These are phyloP conservation scores for Falco punctatus DNA, from an alignment of 2,113 vertebrate genomes.

Conservation along the genomic window DNA sequence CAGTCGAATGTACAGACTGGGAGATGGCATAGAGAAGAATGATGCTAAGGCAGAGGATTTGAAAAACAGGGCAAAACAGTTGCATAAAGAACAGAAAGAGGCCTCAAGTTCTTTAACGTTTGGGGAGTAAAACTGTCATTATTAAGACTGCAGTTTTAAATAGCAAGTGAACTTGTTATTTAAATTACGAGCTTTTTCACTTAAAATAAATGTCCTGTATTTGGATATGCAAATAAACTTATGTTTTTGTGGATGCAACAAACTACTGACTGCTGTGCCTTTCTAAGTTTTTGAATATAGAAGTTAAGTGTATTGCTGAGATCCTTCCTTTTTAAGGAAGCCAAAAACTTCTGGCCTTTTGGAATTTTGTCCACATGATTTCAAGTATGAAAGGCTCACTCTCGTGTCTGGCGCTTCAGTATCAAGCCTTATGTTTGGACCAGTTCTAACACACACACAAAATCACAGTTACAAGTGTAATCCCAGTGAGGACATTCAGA, in stretches of 20 bases:
- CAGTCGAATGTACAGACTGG: slow-evolving; percentile 94
- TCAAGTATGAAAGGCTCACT: neutral
- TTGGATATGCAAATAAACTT: slow-evolving; percentile 45
- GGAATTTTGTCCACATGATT: neutral
- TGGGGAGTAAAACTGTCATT: slow-evolving; percentile 63
- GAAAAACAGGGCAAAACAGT: slow-evolving; percentile 85
- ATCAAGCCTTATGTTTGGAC: neutral
- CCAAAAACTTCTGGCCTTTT: neutral
- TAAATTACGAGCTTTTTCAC: neutral
- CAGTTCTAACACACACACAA: neutral
- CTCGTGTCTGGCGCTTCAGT: accelerated
- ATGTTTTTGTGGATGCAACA: neutral
- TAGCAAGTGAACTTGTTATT: neutral
- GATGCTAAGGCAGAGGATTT: slow-evolving; percentile 88
- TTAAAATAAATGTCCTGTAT: neutral
- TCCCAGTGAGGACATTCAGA: neutral
- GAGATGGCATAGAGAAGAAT: slow-evolving; percentile 86
- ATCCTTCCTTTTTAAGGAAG: neutral
- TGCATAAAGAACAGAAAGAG: slow-evolving; percentile 83
- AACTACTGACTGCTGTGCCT: neutral
- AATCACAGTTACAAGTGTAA: neutral
- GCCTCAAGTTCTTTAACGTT: slow-evolving; percentile 66
- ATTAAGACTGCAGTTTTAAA: neutral
- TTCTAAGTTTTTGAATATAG: neutral
- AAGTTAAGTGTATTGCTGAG: neutral